Percentiles rank a stretch among this genome's conserved stretches.
Conservation (phyloP, 2,113 vertebrate species). For the Menura novaehollandiae region DNA sequence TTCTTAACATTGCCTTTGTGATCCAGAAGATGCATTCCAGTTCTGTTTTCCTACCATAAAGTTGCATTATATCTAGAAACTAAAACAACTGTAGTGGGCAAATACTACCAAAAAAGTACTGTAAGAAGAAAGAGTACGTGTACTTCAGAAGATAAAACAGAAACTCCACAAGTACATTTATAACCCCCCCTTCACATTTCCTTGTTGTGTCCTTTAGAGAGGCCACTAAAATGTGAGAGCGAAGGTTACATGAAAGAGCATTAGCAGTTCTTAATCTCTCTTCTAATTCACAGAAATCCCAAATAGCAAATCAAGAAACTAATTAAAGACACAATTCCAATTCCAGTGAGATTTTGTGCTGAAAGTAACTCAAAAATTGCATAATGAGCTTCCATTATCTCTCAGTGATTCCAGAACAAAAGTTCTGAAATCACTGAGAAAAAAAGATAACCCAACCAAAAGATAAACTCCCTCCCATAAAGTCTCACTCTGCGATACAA, state of each 20-base stretch:
- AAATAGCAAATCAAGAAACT: background rate
- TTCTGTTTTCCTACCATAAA: background rate
- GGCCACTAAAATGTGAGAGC: background rate
- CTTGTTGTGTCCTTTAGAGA: background rate
- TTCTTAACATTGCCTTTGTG: background rate
- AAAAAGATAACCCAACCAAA: background rate
- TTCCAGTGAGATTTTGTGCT: background rate
- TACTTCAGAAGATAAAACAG: background rate
- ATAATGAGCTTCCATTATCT: background rate
- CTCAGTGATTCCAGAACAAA: background rate
- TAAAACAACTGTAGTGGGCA: background rate
- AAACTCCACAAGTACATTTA: background rate
- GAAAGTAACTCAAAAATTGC: background rate
- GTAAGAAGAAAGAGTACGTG: background rate
- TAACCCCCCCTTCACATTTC: background rate
- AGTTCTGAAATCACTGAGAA: background rate
- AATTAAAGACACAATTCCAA: background rate
- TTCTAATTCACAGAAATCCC: background rate
- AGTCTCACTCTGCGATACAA: background rate
- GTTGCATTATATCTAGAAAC: background rate
- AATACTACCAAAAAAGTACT: background rate
- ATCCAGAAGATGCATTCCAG: background rate
- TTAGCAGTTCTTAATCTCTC: background rate
- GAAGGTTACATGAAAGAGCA: background rate
- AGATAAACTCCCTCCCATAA: background rate